Base-by-base conservation (phyloP, 2,888 invertebrate genomes). In the Aporophyla nigra region DNA sequence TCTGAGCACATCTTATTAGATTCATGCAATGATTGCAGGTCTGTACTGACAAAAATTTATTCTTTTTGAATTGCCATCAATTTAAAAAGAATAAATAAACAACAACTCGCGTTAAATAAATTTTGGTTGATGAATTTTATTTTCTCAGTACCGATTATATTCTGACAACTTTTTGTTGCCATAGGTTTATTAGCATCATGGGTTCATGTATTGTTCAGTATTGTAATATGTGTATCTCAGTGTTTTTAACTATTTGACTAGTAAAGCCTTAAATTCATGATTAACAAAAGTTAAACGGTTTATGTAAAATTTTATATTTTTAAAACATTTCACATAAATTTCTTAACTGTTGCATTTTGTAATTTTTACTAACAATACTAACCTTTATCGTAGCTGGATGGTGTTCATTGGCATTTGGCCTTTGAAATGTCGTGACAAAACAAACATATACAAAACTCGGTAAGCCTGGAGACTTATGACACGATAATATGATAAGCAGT, bases 391-490 rank as follows among this genome's bases (percentile, higher is more conserved):
- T 74, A 53, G 27, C 12, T 73, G 16, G 7, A 12, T 7, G 27
- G 3, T 1, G 10, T 10, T 19, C 51, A 51, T 19, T 51, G 33
- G 33, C 33, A 5, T 33, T 5, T 33, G 59, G 59, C 19, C 19
- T 21, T 19, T 10, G 9, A 33, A 4, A 33, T 19, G 21, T 40
- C 2, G 6, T n/a, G n/a, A 21, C 9, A 2, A n/a, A 40, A 62
- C 40, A 43, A 43, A 43, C 2, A 9, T 62, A 16, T 16, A 9
- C 16, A 40, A 40, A 5, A 43, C 40, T 16, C 16, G 40, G 40
- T 76, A 76, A 75, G 63, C 46, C 6, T 27, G 46, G 46, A n/a
- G 16, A 33, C 24, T 27, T 6, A 19, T 14, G 19, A 58, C 43
- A 21, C 33, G 40, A n/a, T 49, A 33, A 53, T 2, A 0, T 49